Conservation (phyloP, 2,113 vertebrate genomes). For the Campylorhamphus procurvoides region DNA sequence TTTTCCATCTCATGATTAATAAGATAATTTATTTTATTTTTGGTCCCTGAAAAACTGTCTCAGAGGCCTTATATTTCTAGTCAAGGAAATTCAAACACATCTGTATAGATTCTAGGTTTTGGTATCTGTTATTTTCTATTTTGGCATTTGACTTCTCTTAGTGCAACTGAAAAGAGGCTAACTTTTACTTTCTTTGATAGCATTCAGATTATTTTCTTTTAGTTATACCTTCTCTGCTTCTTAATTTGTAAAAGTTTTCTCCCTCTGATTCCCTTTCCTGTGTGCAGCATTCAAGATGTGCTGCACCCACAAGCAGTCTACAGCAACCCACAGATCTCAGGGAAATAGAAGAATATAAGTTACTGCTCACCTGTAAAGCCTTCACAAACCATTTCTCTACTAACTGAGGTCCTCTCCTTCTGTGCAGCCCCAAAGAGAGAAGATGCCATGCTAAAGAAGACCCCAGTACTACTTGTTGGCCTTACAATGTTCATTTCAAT, state of each 20-base stretch:
- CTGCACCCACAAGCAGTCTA: background rate
- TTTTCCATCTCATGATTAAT: background rate
- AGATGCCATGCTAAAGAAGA: background rate
- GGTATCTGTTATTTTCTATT: background rate
- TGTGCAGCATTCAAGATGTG: background rate
- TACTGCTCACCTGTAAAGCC: background rate
- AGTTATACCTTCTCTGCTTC: background rate
- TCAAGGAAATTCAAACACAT: background rate
- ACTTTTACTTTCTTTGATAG: background rate
- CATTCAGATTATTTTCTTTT: background rate
- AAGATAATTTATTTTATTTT: background rate
- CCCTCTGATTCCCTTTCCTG: background rate
- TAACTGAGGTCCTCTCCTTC: background rate
- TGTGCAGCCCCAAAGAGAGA: background rate
- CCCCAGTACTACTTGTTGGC: background rate
- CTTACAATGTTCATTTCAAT: conserved; percentile 28
- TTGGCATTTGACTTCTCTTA: background rate
- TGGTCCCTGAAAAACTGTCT: background rate
- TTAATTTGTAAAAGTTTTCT: background rate
- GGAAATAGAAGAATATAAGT: background rate
- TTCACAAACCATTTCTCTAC: background rate
- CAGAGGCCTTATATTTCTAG: background rate
- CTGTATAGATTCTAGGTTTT: background rate
- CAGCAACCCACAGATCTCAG: background rate
- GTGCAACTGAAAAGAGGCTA: background rate